Evolutionary conservation across 2,797 vertebrate genomes (phyloP).

Genomic region (Typhlichthys subterraneus): DNA sequence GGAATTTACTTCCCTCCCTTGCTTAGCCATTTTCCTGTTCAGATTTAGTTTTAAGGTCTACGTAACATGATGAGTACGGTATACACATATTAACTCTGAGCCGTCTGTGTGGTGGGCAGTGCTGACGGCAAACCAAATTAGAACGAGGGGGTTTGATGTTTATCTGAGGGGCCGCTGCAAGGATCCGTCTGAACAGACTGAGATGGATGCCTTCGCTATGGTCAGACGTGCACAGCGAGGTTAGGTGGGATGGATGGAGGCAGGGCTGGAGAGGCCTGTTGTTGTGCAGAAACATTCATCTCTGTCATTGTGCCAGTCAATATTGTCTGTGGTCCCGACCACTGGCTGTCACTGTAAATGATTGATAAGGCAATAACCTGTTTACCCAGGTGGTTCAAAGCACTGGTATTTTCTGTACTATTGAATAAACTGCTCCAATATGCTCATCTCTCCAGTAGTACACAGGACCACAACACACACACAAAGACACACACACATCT

Average conservation of each 20-base stretch:
- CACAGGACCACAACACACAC: constrained; percentile 15
- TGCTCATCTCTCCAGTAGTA: constrained; percentile 41
- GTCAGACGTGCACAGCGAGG: constrained; percentile 35
- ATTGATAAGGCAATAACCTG: constrained; percentile 78
- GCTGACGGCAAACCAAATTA: constrained; percentile 29
- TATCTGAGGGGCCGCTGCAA: not conserved
- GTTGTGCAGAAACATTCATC: constrained; percentile 60
- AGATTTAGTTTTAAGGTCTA: constrained; percentile 8
- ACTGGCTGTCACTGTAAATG: constrained; percentile 62
- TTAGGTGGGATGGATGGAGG: constrained; percentile 28
- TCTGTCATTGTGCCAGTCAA: constrained; percentile 71
- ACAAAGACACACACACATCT: constrained; percentile 10
- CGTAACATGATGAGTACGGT: constrained; percentile 2
- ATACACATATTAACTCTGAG: constrained; percentile 15
- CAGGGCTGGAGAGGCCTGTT: constrained; percentile 33
- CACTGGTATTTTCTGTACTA: constrained; percentile 51
- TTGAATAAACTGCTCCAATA: constrained; percentile 61
- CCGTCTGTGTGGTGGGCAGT: constrained; percentile 8
- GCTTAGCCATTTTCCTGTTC: constrained; percentile 33
- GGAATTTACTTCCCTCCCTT: constrained; percentile 14
- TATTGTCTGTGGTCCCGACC: constrained; percentile 67
- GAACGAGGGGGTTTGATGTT: constrained; percentile 31
- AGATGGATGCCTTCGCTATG: constrained; percentile 7
- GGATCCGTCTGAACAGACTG: constrained; percentile 8
- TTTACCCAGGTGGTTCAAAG: constrained; percentile 69